These are phyloP conservation scores for Tipula lateralis DNA, from an alignment of 2,888 invertebrate species.

Conservation along the genomic window DNA sequence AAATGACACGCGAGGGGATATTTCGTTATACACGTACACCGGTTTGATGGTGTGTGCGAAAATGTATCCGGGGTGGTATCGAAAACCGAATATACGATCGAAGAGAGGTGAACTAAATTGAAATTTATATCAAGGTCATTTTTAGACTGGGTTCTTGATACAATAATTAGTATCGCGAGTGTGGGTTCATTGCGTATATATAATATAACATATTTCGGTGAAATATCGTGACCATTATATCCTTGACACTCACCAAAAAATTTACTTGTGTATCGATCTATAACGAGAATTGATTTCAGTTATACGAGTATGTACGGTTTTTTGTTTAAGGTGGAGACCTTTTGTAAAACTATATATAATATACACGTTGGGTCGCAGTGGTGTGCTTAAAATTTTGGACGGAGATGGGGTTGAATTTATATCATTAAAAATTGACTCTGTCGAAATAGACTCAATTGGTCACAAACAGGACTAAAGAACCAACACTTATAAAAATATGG, in stretches of 20 bases:
- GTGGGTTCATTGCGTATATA: not conserved
- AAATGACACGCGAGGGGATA: not conserved
- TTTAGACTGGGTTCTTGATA: too few species aligned
- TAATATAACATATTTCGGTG: not conserved
- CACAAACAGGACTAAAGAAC: too few species aligned
- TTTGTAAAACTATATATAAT: not conserved
- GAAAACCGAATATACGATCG: not conserved
- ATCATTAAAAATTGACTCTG: too few species aligned
- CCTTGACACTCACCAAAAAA: not conserved
- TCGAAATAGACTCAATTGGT: too few species aligned
- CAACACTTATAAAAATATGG: too few species aligned
- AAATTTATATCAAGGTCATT: not conserved
- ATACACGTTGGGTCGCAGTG: not conserved
- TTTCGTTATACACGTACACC: too few species aligned
- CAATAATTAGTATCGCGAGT: not conserved
- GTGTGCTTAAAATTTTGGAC: too few species aligned
- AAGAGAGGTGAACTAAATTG: not conserved
- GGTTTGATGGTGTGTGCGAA: not conserved
- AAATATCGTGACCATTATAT: not conserved
- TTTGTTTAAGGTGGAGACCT: not conserved
- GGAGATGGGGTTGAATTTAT: too few species aligned
- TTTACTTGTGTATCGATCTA: not conserved
- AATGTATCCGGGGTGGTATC: slow-evolving; percentile 16
- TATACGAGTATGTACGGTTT: too few species aligned
- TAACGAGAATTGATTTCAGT: not conserved